Evolutionary conservation across 2,797 vertebrate genomes (phyloP), one percentile per base, ranked within the genome.

Genomic region (Vultur gryphus): DNA sequence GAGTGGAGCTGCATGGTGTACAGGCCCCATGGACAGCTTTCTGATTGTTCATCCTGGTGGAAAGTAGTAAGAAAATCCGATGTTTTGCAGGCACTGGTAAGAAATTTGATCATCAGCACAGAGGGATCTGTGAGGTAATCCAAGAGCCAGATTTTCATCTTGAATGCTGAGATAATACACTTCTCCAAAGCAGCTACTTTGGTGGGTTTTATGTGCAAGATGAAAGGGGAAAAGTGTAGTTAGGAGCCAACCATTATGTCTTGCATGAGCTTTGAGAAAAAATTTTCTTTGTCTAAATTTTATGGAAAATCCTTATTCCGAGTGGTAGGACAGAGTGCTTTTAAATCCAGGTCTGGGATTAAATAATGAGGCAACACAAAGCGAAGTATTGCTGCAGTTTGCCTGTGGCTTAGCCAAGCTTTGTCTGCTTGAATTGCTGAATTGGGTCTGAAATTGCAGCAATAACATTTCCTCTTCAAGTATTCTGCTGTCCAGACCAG

Each of bases 1-100:
- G 39, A 10, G 2, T 0, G 1, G 39, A 31, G 62, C 76, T n/a
- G 19, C 0, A 2, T 5, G 3, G 39, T 7, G 35, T 7, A 1
- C 48, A 41, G 43, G 43, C 48, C 16, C 17, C 5, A 1, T 1
- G 33, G 10, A 3, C 1, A 2, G 28, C 58, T 35, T 41, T 33
- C 41, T 2, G 20, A 6, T 31, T 0, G 7, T 37, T 77, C 1
- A 2, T 64, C 82, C 57, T 2, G 4, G 20, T 52, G 21, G 73
- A 44, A 75, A 37, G 66, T 11, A 57, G 62, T 48, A 62, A 89
- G 51, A 41, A 89, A 91, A 89, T 37, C 21, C 0, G 3, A 0
- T 11, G 44, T 20, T 80, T 43, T 0, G 2, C 33, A 35, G 80
- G 51, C 55, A 10, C 24, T 3, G 55, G 6, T 55, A 52, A 66